Conservation (phyloP, 2,888 invertebrate species). For the Mystacides longicornis region DNA sequence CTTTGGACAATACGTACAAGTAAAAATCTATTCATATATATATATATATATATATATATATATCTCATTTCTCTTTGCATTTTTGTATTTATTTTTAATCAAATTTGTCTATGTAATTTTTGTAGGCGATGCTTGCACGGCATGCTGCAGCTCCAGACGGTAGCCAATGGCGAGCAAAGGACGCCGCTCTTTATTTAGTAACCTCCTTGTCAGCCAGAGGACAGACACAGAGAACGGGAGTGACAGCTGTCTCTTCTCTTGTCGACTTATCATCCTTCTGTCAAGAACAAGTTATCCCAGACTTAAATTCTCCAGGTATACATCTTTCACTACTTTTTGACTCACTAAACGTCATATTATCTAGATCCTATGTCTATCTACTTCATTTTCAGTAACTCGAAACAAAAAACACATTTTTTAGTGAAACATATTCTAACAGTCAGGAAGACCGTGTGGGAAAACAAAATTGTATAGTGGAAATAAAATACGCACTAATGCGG, state of each 20-base stretch:
- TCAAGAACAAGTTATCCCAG: slow-evolving; percentile 76
- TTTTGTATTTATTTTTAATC: too few relatives aligned
- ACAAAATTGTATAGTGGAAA: too few relatives aligned
- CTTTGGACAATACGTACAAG: slow-evolving; percentile 81
- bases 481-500: too few relatives aligned
- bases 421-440: too few relatives aligned
- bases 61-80: too few relatives aligned
- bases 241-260: slow-evolving; percentile 83
- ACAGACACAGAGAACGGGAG: slow-evolving; percentile 81
- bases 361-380: too few relatives aligned
- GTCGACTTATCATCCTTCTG: slow-evolving; percentile 89
- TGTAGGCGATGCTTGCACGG: slow-evolving; percentile 64
- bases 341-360: too few relatives aligned
- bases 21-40: slow-evolving; percentile 37
- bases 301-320: slow-evolving; percentile 54
- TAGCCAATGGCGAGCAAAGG: slow-evolving; percentile 85
- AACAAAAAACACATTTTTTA: too few relatives aligned
- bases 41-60: too few relatives aligned
- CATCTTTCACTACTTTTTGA: too few relatives aligned
- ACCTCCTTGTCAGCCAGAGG: slow-evolving; percentile 90
- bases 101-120: slow-evolving; percentile 19
- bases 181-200: slow-evolving; percentile 93
- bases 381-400: too few relatives aligned
- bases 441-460: too few relatives aligned
- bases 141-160: slow-evolving; percentile 66